These are phyloP conservation scores for Eulimnadia texana DNA, from an alignment of 1,140 invertebrate genomes.

Conservation along the genomic window DNA sequence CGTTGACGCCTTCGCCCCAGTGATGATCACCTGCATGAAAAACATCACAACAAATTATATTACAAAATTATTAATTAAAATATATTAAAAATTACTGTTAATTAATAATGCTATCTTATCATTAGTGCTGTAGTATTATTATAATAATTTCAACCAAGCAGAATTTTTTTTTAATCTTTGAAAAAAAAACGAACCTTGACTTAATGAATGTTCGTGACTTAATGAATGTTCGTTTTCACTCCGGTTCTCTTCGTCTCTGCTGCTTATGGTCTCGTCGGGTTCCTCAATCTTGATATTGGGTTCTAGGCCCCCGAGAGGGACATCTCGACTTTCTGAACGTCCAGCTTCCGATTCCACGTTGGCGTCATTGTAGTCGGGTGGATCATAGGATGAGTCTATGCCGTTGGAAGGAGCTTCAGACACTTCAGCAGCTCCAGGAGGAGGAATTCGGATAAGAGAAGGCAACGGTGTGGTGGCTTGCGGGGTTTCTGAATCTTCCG, in stretches of 20 bases:
- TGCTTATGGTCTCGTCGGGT: no score
- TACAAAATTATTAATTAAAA: not conserved
- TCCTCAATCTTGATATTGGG: not conserved
- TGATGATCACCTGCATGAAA: conserved; percentile 4
- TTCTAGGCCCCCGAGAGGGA: not conserved
- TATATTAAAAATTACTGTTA: no score
- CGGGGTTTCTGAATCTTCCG: not conserved
- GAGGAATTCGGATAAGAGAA: not conserved
- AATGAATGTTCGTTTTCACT: not conserved
- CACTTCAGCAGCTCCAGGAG: not conserved
- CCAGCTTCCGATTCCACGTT: not conserved
- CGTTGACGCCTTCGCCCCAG: conserved; percentile 2
- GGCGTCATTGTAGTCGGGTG: not conserved
- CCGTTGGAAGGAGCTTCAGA: no score
- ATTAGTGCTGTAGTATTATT: no score
- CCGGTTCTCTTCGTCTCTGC: no score
- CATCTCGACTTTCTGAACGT: not conserved
- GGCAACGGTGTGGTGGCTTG: not conserved
- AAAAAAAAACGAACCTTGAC: not conserved
- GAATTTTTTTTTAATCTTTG: not conserved
- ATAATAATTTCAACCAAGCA: no score
- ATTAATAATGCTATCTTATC: no score
- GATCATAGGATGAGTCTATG: not conserved
- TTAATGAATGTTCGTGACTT: not conserved
- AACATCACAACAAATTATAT: no score